Base-by-base conservation (phyloP, 2,797 vertebrate species). In the Cynodonichthys magdalenae region DNA sequence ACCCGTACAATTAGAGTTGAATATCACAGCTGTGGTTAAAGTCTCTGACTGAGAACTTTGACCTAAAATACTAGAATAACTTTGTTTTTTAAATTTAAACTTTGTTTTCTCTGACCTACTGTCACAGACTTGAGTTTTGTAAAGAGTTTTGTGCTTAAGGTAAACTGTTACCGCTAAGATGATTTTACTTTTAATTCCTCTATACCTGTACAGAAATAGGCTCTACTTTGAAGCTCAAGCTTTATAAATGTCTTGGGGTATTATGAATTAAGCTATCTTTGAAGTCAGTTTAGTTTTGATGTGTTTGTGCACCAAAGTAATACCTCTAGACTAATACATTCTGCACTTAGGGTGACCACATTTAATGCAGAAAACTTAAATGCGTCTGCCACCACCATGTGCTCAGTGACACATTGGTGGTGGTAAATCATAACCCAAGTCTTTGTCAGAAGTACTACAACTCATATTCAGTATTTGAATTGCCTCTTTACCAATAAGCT, bases 221-320 rank as follows among this genome's bases (percentile, higher is more conserved):
- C n/a, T 58, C 3, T 28, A 20, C 53, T 68, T 58, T 52, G n/a
- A 65, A 52, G 51, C 48, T 31, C 51, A 17, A 55, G 29, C 27
- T 20, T 46, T 14, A 19, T 3, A 3, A 24, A 12, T 45, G 48
- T 53, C 59, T 42, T 60, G 18, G 42, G 41, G 28, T 44, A 45
- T 66, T 42, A 61, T 6, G 31, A 59, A 50, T 66, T 42, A 50
- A 31, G 41, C 53, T 53, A 54, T 31, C 47, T 69, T 65, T 55
- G 17, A 73, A 53, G 49, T 28, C 20, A 46, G 41, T 67, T 70
- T 64, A 28, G 14, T 19, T 52, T 28, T 9, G n/a, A 19, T 11
- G 18, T 46, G 41, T n/a, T 18, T 47, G 14, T 50, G 45, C 17
- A n/a, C 41, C 57, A 15, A n/a, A 24, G 24, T 24, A 24, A 2